Evolutionary conservation across 2,113 vertebrate species (phyloP), one percentile per base, ranked within the genome.

Genomic region (Glaucomys volans): DNA sequence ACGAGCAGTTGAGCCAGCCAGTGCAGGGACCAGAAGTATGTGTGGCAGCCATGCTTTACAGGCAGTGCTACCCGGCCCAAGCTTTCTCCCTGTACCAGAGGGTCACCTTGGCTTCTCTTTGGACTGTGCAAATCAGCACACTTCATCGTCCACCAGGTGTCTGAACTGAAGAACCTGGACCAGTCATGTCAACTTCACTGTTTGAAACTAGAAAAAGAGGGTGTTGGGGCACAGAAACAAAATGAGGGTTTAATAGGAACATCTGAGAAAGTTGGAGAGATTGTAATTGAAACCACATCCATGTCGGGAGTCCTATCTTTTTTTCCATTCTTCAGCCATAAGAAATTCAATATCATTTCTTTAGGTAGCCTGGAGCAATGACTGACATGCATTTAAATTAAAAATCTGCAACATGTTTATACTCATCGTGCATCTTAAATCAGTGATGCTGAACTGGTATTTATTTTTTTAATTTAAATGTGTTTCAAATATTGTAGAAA

Each of bases 351-450:
- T 28, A 37, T 74, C 14, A 42, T 77, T 94, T 87, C 62, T 95
- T 20, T 42, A 52, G 52, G 13, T 54, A 75, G 77, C 93, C 64
- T 30, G 57, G 74, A 88, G 75, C 57, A n/a, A 62, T 47, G 26
- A 40, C n/a, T 74, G 50, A 71, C 37, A 17, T 79, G 40, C 14
- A 82, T 90, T 96, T 80, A 93, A 94, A 84, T 75, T n/a, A 89
- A 89, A 96, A 82, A 57, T 74, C 57, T 57, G 37, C 57, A 35
- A 32, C 26, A 12, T 10, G 24, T 35, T 82, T 79, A 44, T 17
- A n/a, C 11, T 13, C 17, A 28, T 16, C 20, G 74, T 40, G 22
- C 62, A 37, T 83, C 54, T 83, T 66, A 89, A 79, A 32, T 74
- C 76, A 66, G 40, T 17, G 54, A 35, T 86, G 54, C 24, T 89